Percentiles rank a stretch among this genome's conserved stretches.
These are phyloP conservation scores for Bothrops alternatus DNA, from an alignment of 2,797 vertebrate species.

Conservation along the genomic window DNA sequence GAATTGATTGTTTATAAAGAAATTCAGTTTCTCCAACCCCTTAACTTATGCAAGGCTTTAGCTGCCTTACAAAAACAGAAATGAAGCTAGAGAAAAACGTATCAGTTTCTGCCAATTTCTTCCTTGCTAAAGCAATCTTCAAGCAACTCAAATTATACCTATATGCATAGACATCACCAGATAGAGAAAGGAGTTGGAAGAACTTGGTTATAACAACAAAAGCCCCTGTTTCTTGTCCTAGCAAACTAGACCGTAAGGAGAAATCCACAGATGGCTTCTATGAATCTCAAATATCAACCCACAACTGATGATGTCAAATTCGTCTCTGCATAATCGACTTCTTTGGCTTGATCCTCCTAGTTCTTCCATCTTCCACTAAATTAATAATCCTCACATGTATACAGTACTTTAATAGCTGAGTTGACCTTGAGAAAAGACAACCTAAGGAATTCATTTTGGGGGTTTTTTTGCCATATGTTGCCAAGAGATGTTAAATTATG, in stretches of 20 bases:
- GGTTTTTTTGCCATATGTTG: not conserved
- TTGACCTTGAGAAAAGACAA: not conserved
- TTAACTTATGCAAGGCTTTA: not conserved
- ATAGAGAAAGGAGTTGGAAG: not conserved
- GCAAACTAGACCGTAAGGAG: not conserved
- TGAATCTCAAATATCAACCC: not conserved
- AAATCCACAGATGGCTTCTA: not conserved
- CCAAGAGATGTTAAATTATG: not conserved
- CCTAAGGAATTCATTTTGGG: not conserved
- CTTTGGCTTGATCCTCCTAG: not conserved
- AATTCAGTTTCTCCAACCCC: not conserved
- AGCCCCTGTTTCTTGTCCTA: not conserved
- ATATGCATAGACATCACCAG: not conserved
- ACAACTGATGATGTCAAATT: not conserved
- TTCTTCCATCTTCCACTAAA: not conserved
- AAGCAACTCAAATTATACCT: not conserved
- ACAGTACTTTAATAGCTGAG: not conserved
- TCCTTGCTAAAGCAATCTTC: not conserved
- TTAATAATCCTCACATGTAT: not conserved
- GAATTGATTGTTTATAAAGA: not conserved
- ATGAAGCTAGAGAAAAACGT: not conserved
- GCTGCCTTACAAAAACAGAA: not conserved
- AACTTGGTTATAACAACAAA: not conserved
- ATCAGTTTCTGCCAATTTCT: not conserved
- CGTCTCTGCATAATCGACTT: not conserved